Percentiles rank a stretch among this genome's conserved stretches.
Conservation (phyloP, 2,113 vertebrate genomes). For the Rattus norvegicus region DNA sequence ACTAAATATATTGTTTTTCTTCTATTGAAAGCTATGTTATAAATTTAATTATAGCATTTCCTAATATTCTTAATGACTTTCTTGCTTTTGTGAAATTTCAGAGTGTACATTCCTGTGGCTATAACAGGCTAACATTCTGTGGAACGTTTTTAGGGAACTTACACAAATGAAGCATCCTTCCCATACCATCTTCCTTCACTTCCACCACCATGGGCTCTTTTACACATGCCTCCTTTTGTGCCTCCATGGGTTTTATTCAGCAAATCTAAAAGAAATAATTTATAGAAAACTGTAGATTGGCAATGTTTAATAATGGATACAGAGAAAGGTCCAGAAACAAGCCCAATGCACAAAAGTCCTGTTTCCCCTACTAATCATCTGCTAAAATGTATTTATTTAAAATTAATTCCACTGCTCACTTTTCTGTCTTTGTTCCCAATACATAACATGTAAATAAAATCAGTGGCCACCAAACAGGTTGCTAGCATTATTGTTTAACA, state of each 20-base stretch:
- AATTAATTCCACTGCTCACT: background rate
- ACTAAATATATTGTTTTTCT: background rate
- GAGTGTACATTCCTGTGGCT: accelerated
- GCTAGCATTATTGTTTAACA: background rate
- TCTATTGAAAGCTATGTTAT: background rate
- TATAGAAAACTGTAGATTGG: background rate
- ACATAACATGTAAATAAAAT: background rate
- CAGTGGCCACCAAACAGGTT: no score
- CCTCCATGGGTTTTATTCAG: background rate
- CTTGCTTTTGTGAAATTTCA: background rate
- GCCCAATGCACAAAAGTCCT: background rate
- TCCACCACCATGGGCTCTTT: background rate
- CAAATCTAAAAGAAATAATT: background rate
- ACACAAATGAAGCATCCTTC: background rate
- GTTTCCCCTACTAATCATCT: background rate
- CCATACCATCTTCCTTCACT: no score
- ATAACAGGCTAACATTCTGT: background rate
- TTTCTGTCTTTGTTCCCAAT: background rate
- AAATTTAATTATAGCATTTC: background rate
- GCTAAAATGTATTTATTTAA: background rate
- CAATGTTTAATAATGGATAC: background rate
- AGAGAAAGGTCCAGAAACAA: background rate
- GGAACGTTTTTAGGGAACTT: background rate
- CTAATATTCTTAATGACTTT: background rate
- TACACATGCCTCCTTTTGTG: background rate